Percentiles rank a stretch among this genome's conserved stretches.
Conservation (phyloP, 2,888 invertebrate genomes). For the Polydrusus cervinus region DNA sequence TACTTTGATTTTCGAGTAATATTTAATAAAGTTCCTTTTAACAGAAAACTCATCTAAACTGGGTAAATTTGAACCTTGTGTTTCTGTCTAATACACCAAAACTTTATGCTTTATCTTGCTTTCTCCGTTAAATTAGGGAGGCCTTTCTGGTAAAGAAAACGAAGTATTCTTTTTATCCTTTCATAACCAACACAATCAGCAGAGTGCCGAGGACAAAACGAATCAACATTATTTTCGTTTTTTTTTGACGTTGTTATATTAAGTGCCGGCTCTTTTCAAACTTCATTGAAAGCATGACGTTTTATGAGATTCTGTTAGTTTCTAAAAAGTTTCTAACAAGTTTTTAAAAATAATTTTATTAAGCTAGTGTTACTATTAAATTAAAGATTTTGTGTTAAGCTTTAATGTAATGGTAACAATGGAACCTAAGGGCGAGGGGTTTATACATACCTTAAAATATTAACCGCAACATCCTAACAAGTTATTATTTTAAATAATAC, state of each 20-base stretch:
- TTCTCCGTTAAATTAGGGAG: neutral
- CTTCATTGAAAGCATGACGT: neutral
- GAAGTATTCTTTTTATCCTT: slow-evolving; percentile 2
- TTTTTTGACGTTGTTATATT: slow-evolving; percentile 3
- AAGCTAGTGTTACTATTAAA: too few species aligned
- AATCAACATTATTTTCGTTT: slow-evolving; percentile 7
- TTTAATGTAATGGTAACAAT: too few species aligned
- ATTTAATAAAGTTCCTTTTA: neutral
- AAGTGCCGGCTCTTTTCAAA: neutral
- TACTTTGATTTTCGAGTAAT: neutral
- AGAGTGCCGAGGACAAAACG: neutral
- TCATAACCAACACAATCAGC: slow-evolving; percentile 1
- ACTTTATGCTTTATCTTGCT: neutral
- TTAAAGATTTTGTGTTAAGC: too few species aligned
- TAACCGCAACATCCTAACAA: too few species aligned
- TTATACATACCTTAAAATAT: too few species aligned
- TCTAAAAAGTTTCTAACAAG: neutral
- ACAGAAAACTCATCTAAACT: neutral
- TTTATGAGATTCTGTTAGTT: neutral
- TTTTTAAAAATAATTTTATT: too few species aligned
- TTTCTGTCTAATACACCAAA: neutral
- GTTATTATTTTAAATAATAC: too few species aligned
- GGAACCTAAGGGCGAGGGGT: too few species aligned
- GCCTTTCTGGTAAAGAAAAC: neutral
- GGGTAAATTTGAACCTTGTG: neutral